Percentiles rank a stretch among this genome's conserved stretches.
These are phyloP conservation scores for Sebastolobus alascanus DNA, from an alignment of 2,797 vertebrate species.

Conservation along the genomic window DNA sequence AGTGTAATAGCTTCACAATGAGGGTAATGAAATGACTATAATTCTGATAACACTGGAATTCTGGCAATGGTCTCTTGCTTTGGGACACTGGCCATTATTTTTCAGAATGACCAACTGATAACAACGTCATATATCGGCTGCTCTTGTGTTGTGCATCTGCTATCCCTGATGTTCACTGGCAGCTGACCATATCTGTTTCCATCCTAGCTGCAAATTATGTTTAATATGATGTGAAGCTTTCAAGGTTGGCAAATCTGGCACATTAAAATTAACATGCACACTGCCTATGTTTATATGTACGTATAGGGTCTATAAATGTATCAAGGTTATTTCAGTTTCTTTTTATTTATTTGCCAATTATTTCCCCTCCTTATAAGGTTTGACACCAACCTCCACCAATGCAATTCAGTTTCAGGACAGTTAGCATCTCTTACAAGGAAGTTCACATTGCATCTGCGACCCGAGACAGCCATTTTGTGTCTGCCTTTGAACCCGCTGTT, in stretches of 20 bases:
- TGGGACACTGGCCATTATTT: constrained; percentile 53
- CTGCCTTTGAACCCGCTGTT: not conserved
- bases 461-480: constrained; percentile 19
- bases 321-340: not conserved
- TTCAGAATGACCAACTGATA: constrained; percentile 48
- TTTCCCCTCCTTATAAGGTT: not conserved
- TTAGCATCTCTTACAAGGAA: constrained; percentile 6
- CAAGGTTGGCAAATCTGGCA: constrained; percentile 26
- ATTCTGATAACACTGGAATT: not conserved
- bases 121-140: constrained; percentile 51
- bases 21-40: constrained; percentile 3
- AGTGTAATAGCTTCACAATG: not conserved
- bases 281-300: not conserved
- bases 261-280: constrained; percentile 1
- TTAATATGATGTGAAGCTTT: constrained; percentile 35
- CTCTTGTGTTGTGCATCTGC: constrained; percentile 59
- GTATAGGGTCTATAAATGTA: not conserved
- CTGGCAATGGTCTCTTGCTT: constrained; percentile 20
- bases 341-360: not conserved
- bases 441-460: constrained; percentile 7
- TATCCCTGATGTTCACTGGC: constrained; percentile 63
- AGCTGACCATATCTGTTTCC: constrained; percentile 43
- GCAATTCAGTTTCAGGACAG: constrained; percentile 9
- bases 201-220: constrained; percentile 17
- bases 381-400: not conserved